These are phyloP conservation scores for Megaustenia siamemsis DNA, from an alignment of 2,888 invertebrate species.

Conservation along the genomic window DNA sequence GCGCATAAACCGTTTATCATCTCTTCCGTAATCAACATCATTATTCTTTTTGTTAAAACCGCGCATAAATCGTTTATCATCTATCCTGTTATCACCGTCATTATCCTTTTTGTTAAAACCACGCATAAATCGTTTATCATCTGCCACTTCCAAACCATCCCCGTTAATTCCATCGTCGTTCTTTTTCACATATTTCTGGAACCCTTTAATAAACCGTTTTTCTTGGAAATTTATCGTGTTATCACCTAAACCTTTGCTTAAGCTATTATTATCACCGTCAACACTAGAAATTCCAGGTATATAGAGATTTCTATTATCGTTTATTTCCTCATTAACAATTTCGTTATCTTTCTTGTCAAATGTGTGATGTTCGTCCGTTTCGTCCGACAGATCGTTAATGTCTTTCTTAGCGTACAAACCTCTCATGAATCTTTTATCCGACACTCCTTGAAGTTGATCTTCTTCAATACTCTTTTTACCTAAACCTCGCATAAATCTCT, in stretches of 20 bases:
- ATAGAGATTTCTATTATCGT: neutral
- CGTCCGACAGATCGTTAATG: neutral
- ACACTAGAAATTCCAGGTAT: no score
- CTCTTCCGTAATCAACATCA: neutral
- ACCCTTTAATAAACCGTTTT: conserved; percentile 30
- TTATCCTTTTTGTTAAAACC: neutral
- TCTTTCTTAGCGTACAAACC: conserved; percentile 26
- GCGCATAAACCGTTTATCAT: conserved; percentile 17
- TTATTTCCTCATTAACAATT: neutral
- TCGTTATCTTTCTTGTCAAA: neutral
- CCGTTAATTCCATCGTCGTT: neutral
- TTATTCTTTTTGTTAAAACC: conserved; percentile 7
- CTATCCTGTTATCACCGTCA: neutral
- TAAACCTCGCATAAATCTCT: conserved; percentile 29
- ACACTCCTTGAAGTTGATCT: neutral
- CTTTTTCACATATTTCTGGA: neutral
- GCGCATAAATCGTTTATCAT: conserved; percentile 35
- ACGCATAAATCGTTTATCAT: conserved; percentile 20
- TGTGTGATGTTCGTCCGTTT: neutral
- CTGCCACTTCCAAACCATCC: neutral
- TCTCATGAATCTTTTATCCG: conserved; percentile 32
- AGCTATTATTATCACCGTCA: conserved; percentile 12
- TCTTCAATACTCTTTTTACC: neutral
- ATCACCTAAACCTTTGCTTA: conserved; percentile 5
- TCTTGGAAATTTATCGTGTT: neutral